phyloP scores from a whole-genome alignment of 23 tunicate species.

The Trididemnum nubilum region DNA sequence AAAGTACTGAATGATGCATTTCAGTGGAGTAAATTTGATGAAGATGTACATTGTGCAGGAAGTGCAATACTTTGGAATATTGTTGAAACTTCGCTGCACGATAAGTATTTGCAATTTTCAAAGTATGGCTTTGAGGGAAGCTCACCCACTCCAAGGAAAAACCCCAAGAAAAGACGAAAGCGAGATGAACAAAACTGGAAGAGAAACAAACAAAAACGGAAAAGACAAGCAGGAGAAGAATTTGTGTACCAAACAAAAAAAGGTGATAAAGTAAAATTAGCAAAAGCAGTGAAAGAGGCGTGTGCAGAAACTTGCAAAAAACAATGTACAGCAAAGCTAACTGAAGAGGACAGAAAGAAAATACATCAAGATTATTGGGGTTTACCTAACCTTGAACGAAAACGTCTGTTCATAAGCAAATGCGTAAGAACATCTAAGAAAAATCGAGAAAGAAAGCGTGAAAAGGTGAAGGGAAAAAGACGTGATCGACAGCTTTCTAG shows the following conservation, averaged over 20 bases:
- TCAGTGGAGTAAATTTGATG: neutral
- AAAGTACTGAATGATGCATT: neutral
- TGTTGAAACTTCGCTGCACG: neutral
- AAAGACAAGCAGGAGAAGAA: conserved; percentile 7
- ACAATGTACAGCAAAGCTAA: neutral
- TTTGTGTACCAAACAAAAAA: conserved; percentile 2
- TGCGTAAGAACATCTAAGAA: neutral
- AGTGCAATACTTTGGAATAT: neutral
- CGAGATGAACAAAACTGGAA: conserved; percentile 2
- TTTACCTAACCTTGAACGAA: neutral
- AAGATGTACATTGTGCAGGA: neutral
- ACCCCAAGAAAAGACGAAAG: conserved; percentile 3
- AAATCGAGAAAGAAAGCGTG: conserved; percentile 2
- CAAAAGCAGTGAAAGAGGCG: neutral
- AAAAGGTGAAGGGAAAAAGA: neutral
- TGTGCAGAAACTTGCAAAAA: neutral
- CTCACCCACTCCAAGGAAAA: neutral
- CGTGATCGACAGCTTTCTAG: neutral
- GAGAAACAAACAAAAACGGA: neutral
- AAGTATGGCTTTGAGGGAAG: neutral
- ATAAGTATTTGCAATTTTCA: neutral
- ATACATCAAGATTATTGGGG: neutral
- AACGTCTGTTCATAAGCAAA: conserved; percentile 6
- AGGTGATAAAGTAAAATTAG: neutral
- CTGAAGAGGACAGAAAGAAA: neutral